These are phyloP conservation scores for Rhopalosiphum nymphaeae DNA, from an alignment of 2,888 invertebrate genomes.

Conservation along the genomic window DNA sequence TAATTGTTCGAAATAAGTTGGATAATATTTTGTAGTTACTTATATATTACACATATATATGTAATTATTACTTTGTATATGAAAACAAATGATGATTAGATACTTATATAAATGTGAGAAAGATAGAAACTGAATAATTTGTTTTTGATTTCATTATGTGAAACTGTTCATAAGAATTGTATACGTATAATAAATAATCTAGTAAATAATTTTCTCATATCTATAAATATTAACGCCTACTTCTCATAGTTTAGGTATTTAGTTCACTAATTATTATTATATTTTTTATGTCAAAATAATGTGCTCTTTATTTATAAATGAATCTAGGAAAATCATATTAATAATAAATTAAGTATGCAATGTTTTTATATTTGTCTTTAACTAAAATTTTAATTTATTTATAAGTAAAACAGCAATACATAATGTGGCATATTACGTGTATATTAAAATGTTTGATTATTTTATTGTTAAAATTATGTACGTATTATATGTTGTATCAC, in stretches of 20 bases:
- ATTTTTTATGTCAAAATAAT: background rate
- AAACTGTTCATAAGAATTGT: conserved; percentile 21
- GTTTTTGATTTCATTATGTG: conserved; percentile 48
- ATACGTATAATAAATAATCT: background rate
- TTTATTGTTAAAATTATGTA: background rate
- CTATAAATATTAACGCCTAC: background rate
- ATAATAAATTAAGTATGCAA: background rate
- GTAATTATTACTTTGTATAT: background rate
- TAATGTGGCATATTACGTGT: too few relatives aligned
- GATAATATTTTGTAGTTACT: background rate
- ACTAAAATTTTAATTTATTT: background rate
- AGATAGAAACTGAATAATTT: conserved; percentile 35
- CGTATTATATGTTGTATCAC: too few relatives aligned
- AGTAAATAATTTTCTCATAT: conserved; percentile 27
- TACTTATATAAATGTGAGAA: conserved; percentile 49
- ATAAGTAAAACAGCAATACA: background rate
- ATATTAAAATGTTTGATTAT: background rate
- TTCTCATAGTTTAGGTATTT: conserved; percentile 6
- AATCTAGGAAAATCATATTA: background rate
- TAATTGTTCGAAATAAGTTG: background rate
- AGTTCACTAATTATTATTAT: conserved; percentile 2
- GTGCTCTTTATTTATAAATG: background rate
- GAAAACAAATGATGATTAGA: conserved; percentile 11
- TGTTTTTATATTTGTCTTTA: background rate
- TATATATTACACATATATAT: background rate